These are phyloP conservation scores for Zaprionus gabonicus DNA, from an alignment of 1,140 invertebrate species.

Conservation along the genomic window DNA sequence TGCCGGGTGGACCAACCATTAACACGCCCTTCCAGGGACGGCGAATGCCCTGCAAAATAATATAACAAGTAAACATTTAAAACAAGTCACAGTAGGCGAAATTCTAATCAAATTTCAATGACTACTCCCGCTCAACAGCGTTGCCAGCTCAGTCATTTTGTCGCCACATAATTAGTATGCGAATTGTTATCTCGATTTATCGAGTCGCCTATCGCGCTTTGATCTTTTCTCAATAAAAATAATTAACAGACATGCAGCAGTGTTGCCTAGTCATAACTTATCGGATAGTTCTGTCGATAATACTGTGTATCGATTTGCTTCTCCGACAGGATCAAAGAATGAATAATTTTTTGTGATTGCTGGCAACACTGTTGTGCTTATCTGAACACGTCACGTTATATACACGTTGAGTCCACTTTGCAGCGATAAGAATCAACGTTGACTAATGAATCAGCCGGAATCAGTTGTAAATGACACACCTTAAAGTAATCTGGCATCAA, in stretches of 20 bases:
- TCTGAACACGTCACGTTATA: neutral
- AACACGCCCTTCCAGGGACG: constrained; percentile 93
- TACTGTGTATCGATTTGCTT: too few species aligned
- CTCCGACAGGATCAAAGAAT: too few species aligned
- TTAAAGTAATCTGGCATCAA: constrained; percentile 99
- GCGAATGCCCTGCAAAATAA: constrained; percentile 90
- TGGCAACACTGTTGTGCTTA: too few species aligned
- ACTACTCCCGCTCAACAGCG: neutral
- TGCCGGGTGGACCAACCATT: constrained; percentile 93
- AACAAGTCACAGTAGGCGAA: neutral
- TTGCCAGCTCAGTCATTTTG: too few species aligned
- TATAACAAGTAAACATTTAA: neutral
- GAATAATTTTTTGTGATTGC: too few species aligned
- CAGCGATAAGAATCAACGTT: constrained; percentile 11
- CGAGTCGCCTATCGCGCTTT: too few species aligned
- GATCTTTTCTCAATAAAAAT: too few species aligned
- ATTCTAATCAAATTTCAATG: neutral
- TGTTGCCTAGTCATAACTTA: too few species aligned
- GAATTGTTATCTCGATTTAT: too few species aligned
- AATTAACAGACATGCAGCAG: too few species aligned
- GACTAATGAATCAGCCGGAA: constrained; percentile 46
- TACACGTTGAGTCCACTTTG: neutral
- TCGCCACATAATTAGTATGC: too few species aligned
- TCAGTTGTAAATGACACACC: constrained; percentile 84
- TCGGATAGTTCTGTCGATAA: too few species aligned